Percentiles rank a stretch among this genome's conserved stretches.
Conservation (phyloP, 1,140 invertebrate species). For the Calliopsis andreniformis region DNA sequence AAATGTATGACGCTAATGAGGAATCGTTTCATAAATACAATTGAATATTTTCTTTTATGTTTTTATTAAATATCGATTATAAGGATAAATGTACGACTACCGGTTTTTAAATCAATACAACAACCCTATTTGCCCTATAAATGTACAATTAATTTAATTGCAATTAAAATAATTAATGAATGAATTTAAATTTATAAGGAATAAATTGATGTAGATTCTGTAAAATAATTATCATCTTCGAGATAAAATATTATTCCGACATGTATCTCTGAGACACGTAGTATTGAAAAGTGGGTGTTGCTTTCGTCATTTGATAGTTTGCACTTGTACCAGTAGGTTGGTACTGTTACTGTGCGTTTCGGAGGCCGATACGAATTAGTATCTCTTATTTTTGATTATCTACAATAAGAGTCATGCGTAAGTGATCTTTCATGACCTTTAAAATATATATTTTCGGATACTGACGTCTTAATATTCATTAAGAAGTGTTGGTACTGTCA, state of each 20-base stretch:
- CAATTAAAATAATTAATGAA: not conserved
- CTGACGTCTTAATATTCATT: not conserved
- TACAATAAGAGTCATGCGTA: conserved; percentile 53
- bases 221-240: not conserved
- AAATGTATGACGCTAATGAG: not conserved
- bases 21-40: not conserved
- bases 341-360: conserved; percentile 45
- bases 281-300: conserved; percentile 72
- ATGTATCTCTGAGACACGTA: conserved; percentile 41
- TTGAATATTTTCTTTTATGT: not conserved
- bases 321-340: conserved; percentile 34
- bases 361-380: conserved; percentile 31
- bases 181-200: conserved; percentile 6
- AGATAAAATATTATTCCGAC: not conserved
- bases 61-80: conserved; percentile 31
- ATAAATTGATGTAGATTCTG: not conserved
- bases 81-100: conserved; percentile 40
- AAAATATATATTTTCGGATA: not conserved
- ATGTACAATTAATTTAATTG: not conserved
- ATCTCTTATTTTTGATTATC: conserved; percentile 23
- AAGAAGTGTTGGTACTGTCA: not conserved
- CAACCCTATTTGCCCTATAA: conserved; percentile 31
- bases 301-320: conserved; percentile 61
- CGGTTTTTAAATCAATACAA: conserved; percentile 49
- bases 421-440: conserved; percentile 40